Evolutionary conservation across 2,797 vertebrate genomes (phyloP).

Genomic region (Tangara arthus): DNA sequence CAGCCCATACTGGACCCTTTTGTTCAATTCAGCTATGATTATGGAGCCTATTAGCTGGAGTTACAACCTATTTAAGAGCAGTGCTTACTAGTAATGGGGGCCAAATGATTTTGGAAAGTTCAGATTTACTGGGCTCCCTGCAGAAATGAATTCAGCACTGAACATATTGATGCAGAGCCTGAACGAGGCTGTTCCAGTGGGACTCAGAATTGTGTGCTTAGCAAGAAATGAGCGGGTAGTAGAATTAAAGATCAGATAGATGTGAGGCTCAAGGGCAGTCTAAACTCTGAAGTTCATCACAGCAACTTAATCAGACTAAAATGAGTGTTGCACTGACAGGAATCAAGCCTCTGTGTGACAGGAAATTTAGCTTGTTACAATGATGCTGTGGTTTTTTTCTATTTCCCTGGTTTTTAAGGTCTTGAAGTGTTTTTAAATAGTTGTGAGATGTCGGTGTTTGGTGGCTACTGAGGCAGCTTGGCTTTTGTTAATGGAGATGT

Average conservation of each 20-base stretch:
- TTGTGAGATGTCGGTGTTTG: not conserved
- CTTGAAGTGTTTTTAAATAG: not conserved
- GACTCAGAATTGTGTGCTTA: constrained; percentile 71
- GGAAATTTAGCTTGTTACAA: constrained; percentile 56
- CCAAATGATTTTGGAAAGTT: constrained; percentile 83
- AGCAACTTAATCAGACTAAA: constrained; percentile 73
- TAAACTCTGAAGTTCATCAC: constrained; percentile 79
- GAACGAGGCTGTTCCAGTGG: constrained; percentile 59
- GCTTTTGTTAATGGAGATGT: not conserved
- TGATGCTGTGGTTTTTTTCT: not conserved
- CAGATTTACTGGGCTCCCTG: constrained; percentile 75
- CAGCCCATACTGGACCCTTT: constrained; percentile 71
- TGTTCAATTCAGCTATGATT: constrained; percentile 76
- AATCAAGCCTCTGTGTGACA: constrained; percentile 24
- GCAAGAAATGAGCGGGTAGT: constrained; percentile 68
- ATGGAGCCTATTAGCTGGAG: constrained; percentile 79
- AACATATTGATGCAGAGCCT: constrained; percentile 73
- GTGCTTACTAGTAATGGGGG: constrained; percentile 79
- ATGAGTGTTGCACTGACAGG: constrained; percentile 45
- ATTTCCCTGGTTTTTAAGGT: not conserved
- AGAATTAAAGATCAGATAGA: constrained; percentile 77
- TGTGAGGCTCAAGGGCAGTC: constrained; percentile 74
- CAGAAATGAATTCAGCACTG: constrained; percentile 76
- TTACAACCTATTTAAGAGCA: constrained; percentile 81
- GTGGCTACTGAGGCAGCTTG: not conserved